Percentiles rank a stretch among this genome's conserved stretches.
phyloP scores from a whole-genome alignment of 2,888 invertebrate species.

The Branchellion lobata region DNA sequence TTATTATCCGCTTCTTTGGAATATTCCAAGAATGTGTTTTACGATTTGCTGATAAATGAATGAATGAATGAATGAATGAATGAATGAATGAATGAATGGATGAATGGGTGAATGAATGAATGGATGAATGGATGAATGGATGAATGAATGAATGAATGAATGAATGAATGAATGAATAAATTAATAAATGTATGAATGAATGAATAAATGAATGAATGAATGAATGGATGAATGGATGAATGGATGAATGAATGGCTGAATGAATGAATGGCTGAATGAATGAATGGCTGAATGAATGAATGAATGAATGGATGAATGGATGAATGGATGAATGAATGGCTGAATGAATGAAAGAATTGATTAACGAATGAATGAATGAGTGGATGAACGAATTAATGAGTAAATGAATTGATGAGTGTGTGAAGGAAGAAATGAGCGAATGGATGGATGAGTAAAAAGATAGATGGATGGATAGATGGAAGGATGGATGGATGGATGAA shows the following conservation, averaged over 20 bases:
- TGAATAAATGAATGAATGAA: neutral
- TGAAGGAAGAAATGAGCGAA: no score
- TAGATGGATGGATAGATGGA: no score
- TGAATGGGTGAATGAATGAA: no score
- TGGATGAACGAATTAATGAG: no score
- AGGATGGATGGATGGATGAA: no score
- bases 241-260: neutral
- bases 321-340: no score
- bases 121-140: neutral
- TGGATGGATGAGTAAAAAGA: no score
- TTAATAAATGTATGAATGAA: neutral
- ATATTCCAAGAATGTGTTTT: constrained; percentile 10
- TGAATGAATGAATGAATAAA: neutral
- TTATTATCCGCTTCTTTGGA: neutral
- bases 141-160: neutral
- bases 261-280: neutral
- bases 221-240: neutral
- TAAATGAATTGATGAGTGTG: no score
- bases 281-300: no score
- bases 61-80: neutral
- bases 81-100: neutral
- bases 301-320: no score
- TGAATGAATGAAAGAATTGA: no score
- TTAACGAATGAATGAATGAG: no score
- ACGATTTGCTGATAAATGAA: constrained; percentile 4